phyloP scores from a whole-genome alignment of 2,113 vertebrate species.

The Serranochromis macrocephalus region DNA sequence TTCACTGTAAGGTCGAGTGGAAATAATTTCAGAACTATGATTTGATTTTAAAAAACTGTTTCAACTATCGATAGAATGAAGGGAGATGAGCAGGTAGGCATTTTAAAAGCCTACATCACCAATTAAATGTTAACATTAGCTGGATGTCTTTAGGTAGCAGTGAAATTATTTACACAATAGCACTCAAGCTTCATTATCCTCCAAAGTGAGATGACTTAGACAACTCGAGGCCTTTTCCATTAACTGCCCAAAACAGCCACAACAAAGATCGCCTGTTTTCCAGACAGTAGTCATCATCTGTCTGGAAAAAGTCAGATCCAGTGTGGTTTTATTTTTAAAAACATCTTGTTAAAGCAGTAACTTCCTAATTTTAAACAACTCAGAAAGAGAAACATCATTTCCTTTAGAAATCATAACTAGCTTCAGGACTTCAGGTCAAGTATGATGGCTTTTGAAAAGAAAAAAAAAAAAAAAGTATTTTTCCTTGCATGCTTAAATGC shows the following conservation, averaged over 20 bases:
- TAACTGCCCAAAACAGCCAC: neutral
- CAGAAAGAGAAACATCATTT: neutral
- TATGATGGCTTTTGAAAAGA: fast-evolving
- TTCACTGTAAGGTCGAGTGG: neutral
- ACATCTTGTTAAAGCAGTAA: neutral
- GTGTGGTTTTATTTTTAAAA: neutral
- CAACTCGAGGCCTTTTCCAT: fast-evolving
- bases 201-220: neutral
- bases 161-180: neutral
- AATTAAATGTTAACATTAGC: neutral
- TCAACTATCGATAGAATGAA: neutral
- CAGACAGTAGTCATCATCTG: neutral
- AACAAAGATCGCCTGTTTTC: neutral
- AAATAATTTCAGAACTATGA: neutral
- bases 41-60: neutral
- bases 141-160: neutral
- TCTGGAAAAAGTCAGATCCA: neutral
- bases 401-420: neutral
- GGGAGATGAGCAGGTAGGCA: neutral
- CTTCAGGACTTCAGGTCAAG: neutral
- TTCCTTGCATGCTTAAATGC: neutral
- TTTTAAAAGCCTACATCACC: neutral
- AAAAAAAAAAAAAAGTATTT: fast-evolving
- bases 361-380: neutral
- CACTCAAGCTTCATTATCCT: neutral